These are phyloP conservation scores for Thalassophryne amazonica DNA, from an alignment of 2,797 vertebrate species.

Conservation along the genomic window DNA sequence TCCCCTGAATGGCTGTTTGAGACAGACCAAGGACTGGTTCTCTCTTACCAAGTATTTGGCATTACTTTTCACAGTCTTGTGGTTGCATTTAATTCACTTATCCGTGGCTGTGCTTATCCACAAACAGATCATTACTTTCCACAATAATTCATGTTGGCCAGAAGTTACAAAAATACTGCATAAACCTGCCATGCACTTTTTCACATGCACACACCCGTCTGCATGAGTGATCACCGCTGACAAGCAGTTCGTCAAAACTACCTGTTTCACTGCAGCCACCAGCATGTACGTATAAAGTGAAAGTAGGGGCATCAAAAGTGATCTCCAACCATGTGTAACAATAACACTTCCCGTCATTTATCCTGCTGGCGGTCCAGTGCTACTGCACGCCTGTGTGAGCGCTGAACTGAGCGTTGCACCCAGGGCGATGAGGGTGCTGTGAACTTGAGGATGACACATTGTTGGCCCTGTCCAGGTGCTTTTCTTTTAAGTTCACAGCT, in stretches of 20 bases:
- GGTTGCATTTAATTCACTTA: conserved; percentile 69
- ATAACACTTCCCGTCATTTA: conserved; percentile 42
- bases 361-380: conserved; percentile 43
- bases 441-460: conserved; percentile 51
- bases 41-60: conserved; percentile 66
- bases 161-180: conserved; percentile 10
- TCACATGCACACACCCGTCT: conserved; percentile 8
- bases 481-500: conserved; percentile 45
- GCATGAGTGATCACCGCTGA: conserved; percentile 20
- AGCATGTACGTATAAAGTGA: conserved; percentile 17
- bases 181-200: conserved; percentile 5
- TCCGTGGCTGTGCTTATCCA: conserved; percentile 39
- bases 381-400: conserved; percentile 35
- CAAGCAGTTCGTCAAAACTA: conserved; percentile 37
- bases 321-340: conserved; percentile 48
- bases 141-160: conserved; percentile 32
- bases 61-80: conserved; percentile 58
- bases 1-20: conserved; percentile 55
- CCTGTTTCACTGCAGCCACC: conserved; percentile 25
- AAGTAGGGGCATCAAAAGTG: conserved; percentile 39
- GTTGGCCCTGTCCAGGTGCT: conserved; percentile 44
- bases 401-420: conserved; percentile 30
- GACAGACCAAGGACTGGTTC: conserved; percentile 61
- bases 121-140: conserved; percentile 44
- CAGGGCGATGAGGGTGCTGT: conserved; percentile 37